Conservation (phyloP, 2,797 vertebrate species). For the Acrossocheilus wenchowensis region DNA sequence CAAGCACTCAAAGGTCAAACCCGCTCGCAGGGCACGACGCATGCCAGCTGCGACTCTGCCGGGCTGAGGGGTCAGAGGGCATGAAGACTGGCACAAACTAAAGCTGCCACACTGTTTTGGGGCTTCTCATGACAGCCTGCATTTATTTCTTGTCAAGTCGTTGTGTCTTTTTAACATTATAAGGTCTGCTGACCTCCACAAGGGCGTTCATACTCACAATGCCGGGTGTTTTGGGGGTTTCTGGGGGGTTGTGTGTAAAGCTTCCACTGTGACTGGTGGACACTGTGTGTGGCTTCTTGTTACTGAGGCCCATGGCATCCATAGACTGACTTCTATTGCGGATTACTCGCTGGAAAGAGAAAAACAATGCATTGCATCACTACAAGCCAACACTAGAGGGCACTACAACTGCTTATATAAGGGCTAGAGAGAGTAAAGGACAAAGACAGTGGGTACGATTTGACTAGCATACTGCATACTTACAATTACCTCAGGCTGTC, state of each 20-base stretch:
- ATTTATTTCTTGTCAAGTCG: background rate
- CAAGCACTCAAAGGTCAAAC: background rate
- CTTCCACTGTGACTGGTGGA: constrained; percentile 88
- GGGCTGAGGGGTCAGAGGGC: background rate
- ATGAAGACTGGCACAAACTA: constrained; percentile 13
- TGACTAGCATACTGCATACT: background rate
- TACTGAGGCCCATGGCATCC: constrained; percentile 86
- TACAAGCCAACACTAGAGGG: constrained; percentile 61
- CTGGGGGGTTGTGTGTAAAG: constrained; percentile 85
- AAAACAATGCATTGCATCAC: constrained; percentile 12
- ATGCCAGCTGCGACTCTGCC: constrained; percentile 23
- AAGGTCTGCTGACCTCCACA: background rate
- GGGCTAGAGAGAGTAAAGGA: constrained; percentile 26
- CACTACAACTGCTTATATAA: constrained; percentile 56
- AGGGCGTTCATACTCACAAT: constrained; percentile 84
- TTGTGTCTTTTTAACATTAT: background rate
- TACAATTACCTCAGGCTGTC: background rate
- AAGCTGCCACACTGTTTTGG: constrained; percentile 6
- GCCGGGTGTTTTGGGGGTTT: constrained; percentile 86
- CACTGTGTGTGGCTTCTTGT: constrained; percentile 87
- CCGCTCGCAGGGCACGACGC: background rate
- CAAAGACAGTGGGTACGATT: constrained; percentile 72
- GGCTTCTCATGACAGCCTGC: background rate
- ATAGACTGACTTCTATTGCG: constrained; percentile 91
- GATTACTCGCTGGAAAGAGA: constrained; percentile 84